phyloP scores from a whole-genome alignment of 1,140 invertebrate species.

The Drosophila murphyi region DNA sequence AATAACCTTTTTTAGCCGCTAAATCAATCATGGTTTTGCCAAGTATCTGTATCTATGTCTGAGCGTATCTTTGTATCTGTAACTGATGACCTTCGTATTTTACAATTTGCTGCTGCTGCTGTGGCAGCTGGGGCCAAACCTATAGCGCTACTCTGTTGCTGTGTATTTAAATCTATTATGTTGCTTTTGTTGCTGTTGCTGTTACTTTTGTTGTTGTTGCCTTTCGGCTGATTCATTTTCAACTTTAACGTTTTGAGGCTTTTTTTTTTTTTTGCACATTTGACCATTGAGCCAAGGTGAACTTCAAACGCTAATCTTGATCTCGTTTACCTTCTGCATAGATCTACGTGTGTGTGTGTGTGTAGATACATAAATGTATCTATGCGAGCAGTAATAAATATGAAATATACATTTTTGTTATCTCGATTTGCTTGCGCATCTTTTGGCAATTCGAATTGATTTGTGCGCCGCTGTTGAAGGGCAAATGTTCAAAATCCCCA shows the following conservation, averaged over 20 bases:
- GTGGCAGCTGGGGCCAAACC: conserved; percentile 58
- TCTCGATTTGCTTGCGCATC: conserved; percentile 64
- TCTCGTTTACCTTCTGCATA: conserved; percentile 77
- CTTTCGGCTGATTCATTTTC: conserved; percentile 51
- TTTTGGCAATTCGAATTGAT: conserved; percentile 48
- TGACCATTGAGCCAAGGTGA: conserved; percentile 82
- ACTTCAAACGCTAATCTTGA: conserved; percentile 76
- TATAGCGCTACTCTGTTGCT: conserved; percentile 56
- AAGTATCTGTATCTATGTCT: conserved; percentile 43
- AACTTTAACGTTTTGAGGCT: conserved; percentile 41
- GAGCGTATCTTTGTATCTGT: conserved; percentile 56
- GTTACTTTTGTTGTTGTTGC: conserved; percentile 24
- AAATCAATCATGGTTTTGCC: conserved; percentile 72
- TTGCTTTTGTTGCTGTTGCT: conserved; percentile 13
- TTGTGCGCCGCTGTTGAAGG: conserved; percentile 52
- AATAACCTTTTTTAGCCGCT: conserved; percentile 66
- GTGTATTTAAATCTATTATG: conserved; percentile 56
- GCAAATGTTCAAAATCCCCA: conserved; percentile 34
- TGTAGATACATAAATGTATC: conserved; percentile 19
- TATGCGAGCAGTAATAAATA: conserved; percentile 45
- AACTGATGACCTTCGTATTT: conserved; percentile 73
- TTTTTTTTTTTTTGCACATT: conserved; percentile 68
- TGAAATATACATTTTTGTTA: conserved; percentile 44
- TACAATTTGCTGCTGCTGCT: conserved; percentile 58
- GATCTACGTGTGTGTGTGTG: conserved; percentile 34